A percentile compares a stretch with the other conserved stretches of the same genome.
phyloP scores from a whole-genome alignment of 2,888 invertebrate genomes.

The Acronicta psi region DNA sequence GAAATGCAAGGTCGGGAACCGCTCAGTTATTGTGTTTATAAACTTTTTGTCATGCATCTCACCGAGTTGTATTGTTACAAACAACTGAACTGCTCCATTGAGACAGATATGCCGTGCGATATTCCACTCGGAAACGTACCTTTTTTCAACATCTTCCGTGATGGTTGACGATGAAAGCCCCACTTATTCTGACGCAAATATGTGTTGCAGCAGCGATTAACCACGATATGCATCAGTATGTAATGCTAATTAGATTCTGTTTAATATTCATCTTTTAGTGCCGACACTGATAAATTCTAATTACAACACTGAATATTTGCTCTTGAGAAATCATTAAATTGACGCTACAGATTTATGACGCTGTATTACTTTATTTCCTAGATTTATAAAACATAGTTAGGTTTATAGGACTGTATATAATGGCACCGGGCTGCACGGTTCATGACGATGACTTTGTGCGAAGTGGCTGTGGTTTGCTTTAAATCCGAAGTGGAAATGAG shows the following conservation, averaged over 20 bases:
- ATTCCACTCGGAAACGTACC: constrained; percentile 71
- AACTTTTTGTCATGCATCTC: constrained; percentile 83
- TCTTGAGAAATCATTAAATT: constrained; percentile 23
- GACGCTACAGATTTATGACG: constrained; percentile 8
- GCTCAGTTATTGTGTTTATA: constrained; percentile 78
- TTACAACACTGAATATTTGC: constrained; percentile 53
- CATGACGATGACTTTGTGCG: constrained; percentile 60
- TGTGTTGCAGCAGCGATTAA: constrained; percentile 68
- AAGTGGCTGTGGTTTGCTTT: constrained; percentile 78
- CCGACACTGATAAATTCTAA: constrained; percentile 53
- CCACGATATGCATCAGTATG: constrained; percentile 62
- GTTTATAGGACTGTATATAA: constrained; percentile 15
- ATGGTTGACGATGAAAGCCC: constrained; percentile 76
- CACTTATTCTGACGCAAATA: constrained; percentile 77
- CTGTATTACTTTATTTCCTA: background rate
- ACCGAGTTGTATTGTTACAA: constrained; percentile 77
- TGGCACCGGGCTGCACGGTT: constrained; percentile 39
- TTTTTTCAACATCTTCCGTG: constrained; percentile 74
- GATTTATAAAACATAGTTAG: constrained; percentile 7
- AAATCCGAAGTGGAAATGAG: constrained; percentile 82
- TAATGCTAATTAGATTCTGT: constrained; percentile 63
- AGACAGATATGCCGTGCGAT: constrained; percentile 83
- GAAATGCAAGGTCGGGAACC: constrained; percentile 82
- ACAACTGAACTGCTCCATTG: constrained; percentile 79
- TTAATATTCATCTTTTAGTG: constrained; percentile 62